A percentile compares a stretch with the other conserved stretches of the same genome.
These are phyloP conservation scores for Leuciscus waleckii DNA, from an alignment of 2,797 vertebrate genomes.

Conservation along the genomic window DNA sequence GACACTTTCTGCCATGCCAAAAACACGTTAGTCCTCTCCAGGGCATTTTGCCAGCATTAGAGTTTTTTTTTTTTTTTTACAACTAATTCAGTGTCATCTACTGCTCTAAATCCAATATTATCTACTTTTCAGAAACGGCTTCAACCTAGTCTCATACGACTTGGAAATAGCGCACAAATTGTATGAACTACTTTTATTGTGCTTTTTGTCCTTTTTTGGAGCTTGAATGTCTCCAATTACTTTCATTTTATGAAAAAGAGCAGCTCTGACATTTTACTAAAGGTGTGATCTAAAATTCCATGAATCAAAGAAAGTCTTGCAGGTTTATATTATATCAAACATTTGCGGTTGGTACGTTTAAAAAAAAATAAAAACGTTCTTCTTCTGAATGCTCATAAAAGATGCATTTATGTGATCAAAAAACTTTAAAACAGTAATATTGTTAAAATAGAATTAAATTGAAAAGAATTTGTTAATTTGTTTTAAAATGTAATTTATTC, in stretches of 20 bases:
- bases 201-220: background rate
- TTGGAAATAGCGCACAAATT: background rate
- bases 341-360: background rate
- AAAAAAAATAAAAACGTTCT: too few relatives aligned
- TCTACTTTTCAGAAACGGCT: slow-evolving; percentile 37
- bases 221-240: background rate
- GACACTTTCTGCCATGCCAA: background rate
- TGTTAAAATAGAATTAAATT: too few relatives aligned
- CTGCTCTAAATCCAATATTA: slow-evolving; percentile 31
- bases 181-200: background rate
- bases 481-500: too few relatives aligned
- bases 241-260: background rate
- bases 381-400: too few relatives aligned
- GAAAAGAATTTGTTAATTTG: too few relatives aligned
- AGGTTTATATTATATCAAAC: background rate
- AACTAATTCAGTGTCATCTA: slow-evolving; percentile 25
- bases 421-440: background rate
- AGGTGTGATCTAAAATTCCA: background rate
- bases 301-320: background rate
- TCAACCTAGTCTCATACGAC: background rate
- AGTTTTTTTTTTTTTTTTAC: background rate
- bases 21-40: background rate
- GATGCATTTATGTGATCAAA: background rate
- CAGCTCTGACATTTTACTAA: background rate
- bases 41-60: background rate